These are phyloP conservation scores for Hydrotaea diabolus DNA, from an alignment of 2,888 invertebrate genomes.

Conservation along the genomic window DNA sequence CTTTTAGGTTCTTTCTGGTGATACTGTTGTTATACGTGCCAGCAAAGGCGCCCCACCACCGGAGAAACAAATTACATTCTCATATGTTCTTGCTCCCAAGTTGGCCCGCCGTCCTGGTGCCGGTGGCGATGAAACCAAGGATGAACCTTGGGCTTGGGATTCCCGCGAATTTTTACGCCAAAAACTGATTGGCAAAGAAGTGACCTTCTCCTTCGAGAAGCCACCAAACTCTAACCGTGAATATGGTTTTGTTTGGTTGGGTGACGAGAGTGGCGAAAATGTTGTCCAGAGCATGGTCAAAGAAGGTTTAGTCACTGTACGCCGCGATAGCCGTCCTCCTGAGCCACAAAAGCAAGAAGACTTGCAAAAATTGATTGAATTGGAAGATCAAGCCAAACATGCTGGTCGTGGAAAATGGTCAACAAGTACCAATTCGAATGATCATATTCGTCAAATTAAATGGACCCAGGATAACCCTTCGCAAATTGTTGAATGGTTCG, in stretches of 20 bases:
- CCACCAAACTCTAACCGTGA: conserved; percentile 91
- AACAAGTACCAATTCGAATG: conserved; percentile 80
- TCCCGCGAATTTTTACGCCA: conserved; percentile 96
- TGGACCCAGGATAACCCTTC: conserved; percentile 94
- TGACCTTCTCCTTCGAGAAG: conserved; percentile 92
- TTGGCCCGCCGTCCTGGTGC: conserved; percentile 88
- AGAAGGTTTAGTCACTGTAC: conserved; percentile 94
- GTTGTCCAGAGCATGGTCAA: conserved; percentile 92
- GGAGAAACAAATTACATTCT: conserved; percentile 94
- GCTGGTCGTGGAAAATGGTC: conserved; percentile 93
- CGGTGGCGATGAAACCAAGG: conserved; percentile 86
- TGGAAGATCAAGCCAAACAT: conserved; percentile 94
- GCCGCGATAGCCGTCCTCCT: conserved; percentile 84
- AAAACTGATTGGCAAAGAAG: conserved; percentile 94
- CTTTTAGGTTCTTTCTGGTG: conserved; percentile 95
- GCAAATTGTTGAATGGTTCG: conserved; percentile 91
- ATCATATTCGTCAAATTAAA: conserved; percentile 92
- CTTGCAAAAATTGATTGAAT: conserved; percentile 87
- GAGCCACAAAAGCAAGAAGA: conserved; percentile 85
- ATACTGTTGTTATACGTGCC: conserved; percentile 95
- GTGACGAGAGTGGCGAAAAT: conserved; percentile 91
- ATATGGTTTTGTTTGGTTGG: conserved; percentile 93
- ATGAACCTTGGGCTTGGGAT: conserved; percentile 98
- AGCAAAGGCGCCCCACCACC: conserved; percentile 93
- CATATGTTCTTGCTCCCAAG: conserved; percentile 95